Conservation (phyloP, 2,797 vertebrate species). For the Phataginus tricuspis region DNA sequence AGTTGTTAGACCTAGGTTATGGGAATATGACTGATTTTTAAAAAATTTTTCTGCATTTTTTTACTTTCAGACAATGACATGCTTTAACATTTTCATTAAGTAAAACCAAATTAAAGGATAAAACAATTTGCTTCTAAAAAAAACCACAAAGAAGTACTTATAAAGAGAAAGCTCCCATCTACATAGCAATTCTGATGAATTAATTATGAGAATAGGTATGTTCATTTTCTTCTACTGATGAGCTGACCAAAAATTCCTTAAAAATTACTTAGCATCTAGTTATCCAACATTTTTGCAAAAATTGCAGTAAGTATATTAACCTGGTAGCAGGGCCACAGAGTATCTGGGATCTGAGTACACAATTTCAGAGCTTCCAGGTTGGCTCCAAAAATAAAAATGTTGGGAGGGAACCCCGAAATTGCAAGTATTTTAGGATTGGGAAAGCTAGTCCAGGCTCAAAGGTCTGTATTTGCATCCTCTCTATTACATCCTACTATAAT, state of each 20-base stretch:
- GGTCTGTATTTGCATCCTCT: neutral
- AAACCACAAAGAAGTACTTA: neutral
- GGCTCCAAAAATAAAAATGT: neutral
- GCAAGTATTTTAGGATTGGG: neutral
- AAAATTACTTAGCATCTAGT: neutral
- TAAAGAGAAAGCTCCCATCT: neutral
- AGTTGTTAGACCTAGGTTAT: neutral
- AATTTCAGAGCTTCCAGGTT: neutral
- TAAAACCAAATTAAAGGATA: neutral
- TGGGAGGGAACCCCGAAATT: neutral
- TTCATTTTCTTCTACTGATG: neutral
- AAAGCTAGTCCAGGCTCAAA: neutral
- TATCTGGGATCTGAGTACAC: neutral
- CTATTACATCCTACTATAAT: neutral
- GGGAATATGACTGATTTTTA: neutral
- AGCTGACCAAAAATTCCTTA: neutral
- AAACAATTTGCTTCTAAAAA: neutral
- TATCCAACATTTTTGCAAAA: neutral
- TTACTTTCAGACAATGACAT: neutral
- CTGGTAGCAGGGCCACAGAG: neutral
- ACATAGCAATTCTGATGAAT: neutral
- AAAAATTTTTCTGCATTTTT: conserved; percentile 5
- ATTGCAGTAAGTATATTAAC: neutral
- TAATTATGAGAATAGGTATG: neutral
- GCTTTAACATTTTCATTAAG: neutral